These are phyloP conservation scores for Protobothrops flavoviridis DNA, from an alignment of 2,113 vertebrate species.

Conservation along the genomic window DNA sequence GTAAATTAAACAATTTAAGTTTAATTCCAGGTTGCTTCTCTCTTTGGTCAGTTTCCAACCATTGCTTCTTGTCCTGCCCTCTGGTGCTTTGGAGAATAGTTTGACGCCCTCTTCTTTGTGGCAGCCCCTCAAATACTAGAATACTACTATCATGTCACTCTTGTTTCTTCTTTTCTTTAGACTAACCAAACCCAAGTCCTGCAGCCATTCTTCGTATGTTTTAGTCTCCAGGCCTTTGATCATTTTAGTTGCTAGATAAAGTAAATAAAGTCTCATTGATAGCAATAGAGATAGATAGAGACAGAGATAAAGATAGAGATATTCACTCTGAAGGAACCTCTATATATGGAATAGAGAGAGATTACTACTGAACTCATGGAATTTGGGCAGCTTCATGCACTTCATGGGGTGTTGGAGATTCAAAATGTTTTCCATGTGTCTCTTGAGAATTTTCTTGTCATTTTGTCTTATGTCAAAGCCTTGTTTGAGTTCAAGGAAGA, in stretches of 20 bases:
- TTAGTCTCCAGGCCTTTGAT: no score
- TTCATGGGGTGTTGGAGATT: neutral
- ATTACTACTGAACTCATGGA: neutral
- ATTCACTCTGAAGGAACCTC: constrained; percentile 24
- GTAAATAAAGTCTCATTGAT: neutral
- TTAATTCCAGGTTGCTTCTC: no score
- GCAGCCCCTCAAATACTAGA: no score
- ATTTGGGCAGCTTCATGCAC: neutral
- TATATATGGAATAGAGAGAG: neutral
- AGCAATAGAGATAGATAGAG: neutral
- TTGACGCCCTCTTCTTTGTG: no score
- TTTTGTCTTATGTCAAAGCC: neutral
- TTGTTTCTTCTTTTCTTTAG: no score
- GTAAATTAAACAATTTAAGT: no score
- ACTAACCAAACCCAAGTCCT: no score
- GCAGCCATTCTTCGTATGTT: no score
- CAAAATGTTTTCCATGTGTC: neutral
- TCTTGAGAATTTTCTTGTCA: neutral
- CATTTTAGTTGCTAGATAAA: neutral
- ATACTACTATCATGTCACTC: no score
- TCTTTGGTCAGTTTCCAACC: no score
- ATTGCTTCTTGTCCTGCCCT: no score
- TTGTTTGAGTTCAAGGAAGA: neutral
- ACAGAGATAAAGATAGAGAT: neutral
- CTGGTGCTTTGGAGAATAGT: no score